Conservation (phyloP, 2,797 vertebrate genomes). For the Cossypha polioptera region DNA sequence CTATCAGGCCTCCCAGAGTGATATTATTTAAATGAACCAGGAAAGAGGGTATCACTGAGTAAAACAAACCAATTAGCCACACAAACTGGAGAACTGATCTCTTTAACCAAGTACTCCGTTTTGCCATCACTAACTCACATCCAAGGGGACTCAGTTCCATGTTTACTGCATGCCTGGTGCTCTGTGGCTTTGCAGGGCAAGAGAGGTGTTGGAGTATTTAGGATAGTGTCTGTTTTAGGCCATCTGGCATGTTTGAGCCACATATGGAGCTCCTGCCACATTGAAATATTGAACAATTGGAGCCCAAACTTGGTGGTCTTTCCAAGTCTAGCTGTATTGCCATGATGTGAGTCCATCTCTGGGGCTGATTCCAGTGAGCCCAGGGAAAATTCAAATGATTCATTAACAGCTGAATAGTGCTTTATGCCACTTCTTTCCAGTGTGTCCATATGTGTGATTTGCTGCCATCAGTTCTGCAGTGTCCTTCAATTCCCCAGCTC, state of each 20-base stretch:
- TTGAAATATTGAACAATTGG: neutral
- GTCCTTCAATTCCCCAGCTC: neutral
- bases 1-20: neutral
- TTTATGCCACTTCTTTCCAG: neutral
- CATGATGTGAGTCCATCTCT: neutral
- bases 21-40: constrained; percentile 10
- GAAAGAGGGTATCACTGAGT: constrained; percentile 3
- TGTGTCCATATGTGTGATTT: neutral
- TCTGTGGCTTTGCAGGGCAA: neutral
- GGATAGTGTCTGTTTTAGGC: neutral
- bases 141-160: neutral
- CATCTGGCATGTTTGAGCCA: constrained; percentile 27
- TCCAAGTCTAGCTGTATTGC: neutral
- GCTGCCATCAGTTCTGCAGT: neutral
- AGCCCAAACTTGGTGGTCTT: neutral
- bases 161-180: neutral
- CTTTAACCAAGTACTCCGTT: neutral
- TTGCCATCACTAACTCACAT: neutral
- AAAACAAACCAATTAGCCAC: constrained; percentile 9
- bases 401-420: neutral
- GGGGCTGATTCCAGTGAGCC: neutral
- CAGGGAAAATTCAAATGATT: neutral
- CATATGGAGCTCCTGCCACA: constrained; percentile 3
- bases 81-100: neutral
- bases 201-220: constrained; percentile 29